Conservation (phyloP, 2,797 vertebrate genomes). For the Rhinatrema bivittatum region DNA sequence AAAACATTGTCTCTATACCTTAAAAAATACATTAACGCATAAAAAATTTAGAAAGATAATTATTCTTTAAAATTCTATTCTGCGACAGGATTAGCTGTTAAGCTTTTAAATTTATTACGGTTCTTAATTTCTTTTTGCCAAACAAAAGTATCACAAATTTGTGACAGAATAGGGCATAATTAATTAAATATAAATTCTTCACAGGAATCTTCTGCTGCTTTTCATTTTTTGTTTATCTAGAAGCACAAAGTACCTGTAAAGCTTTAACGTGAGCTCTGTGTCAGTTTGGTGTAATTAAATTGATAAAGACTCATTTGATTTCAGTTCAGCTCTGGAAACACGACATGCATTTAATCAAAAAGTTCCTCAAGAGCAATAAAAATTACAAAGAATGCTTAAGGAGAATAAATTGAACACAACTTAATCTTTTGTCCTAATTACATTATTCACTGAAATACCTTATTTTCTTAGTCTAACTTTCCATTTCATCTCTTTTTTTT, state of each 20-base stretch:
- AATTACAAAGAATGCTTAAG: conserved; percentile 30
- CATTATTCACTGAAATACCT: conserved; percentile 20
- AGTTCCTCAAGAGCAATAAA: conserved; percentile 28
- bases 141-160: conserved; percentile 9
- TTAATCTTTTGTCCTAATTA: conserved; percentile 32
- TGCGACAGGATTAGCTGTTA: conserved; percentile 1
- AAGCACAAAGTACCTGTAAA: conserved; percentile 19
- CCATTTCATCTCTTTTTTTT: not conserved
- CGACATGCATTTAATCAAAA: conserved; percentile 41
- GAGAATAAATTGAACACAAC: conserved; percentile 34
- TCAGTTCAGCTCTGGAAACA: conserved; percentile 32
- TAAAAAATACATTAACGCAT: too few relatives aligned
- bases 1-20: too few relatives aligned
- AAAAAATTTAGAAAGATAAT: too few relatives aligned
- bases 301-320: conserved; percentile 64
- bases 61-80: too few relatives aligned
- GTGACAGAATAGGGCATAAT: conserved; percentile 15
- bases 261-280: conserved; percentile 45
- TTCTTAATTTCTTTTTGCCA: conserved; percentile 10
- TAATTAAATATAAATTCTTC: conserved; percentile 20
- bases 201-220: not conserved
- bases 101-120: not conserved
- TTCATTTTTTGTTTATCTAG: conserved; percentile 7
- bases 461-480: conserved; percentile 6
- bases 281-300: conserved; percentile 56